phyloP scores from a whole-genome alignment of 2,888 invertebrate genomes.

The Quadriops clusia region DNA sequence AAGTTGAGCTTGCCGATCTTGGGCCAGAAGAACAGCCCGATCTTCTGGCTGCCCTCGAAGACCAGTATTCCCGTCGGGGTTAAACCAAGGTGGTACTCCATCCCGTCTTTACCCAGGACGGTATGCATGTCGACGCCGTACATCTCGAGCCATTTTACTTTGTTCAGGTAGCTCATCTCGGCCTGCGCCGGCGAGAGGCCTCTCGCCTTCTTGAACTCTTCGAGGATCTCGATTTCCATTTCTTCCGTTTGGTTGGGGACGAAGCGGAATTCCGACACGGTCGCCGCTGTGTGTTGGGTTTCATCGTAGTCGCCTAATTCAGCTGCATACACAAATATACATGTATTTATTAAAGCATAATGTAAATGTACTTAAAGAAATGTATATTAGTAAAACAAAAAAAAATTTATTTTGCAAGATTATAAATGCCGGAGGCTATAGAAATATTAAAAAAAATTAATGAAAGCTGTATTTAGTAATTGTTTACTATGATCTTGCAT shows the following conservation, averaged over 20 bases:
- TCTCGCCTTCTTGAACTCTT: constrained; percentile 77
- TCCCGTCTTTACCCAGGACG: constrained; percentile 92
- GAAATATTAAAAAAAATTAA: no score
- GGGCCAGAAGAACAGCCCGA: constrained; percentile 98
- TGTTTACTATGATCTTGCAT: no score
- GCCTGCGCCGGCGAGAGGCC: constrained; percentile 92
- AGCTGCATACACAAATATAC: no score
- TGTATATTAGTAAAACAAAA: no score
- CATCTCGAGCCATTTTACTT: constrained; percentile 92
- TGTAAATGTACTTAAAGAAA: no score
- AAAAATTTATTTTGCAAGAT: no score
- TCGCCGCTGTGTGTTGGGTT: constrained; percentile 82
- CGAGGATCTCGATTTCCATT: constrained; percentile 87
- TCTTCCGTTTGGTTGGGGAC: constrained; percentile 93
- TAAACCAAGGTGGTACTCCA: constrained; percentile 89
- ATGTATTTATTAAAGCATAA: no score
- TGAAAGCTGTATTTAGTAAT: no score
- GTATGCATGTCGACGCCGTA: constrained; percentile 99
- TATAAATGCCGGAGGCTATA: no score
- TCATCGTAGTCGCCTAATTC: constrained; percentile 97
- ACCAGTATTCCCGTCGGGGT: constrained; percentile 98
- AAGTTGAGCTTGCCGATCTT: constrained; percentile 97
- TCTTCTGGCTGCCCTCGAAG: constrained; percentile 92
- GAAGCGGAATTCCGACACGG: constrained; percentile 96
- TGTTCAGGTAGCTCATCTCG: constrained; percentile 88